Evolutionary conservation across 1,140 invertebrate species (phyloP), one percentile per base, ranked within the genome.

Genomic region (Bombus turneri): DNA sequence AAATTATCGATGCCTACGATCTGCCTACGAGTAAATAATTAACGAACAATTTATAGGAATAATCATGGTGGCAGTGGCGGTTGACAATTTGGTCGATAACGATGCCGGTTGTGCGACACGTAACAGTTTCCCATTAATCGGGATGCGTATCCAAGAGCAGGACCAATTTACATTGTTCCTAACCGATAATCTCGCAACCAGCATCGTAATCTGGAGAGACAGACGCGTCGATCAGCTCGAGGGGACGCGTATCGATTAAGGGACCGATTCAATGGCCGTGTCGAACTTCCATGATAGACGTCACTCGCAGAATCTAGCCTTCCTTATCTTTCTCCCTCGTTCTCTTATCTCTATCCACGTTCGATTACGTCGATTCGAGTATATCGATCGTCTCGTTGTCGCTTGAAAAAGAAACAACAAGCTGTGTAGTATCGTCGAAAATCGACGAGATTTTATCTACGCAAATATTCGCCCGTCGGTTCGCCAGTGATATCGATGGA

Each of bases 241-340:
- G 68, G 83, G 64, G 78, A 76, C 73, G 78, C 57, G 53, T 82
- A 89, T 89, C 87, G 88, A 89, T 89, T 86, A 81, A 75, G 83
- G 75, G 78, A 31, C 62, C 75, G 80, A 76, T 83, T 86, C 79
- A 83, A 88, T 86, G 43, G n/a, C 28, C n/a, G 74, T 39, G 66
- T 25, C 69, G 41, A 74, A 31, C 62, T 12, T 31, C 64, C 76
- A 75, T 69, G 79, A 86, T 86, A 83, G 57, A 88, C 62, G 83
- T 89, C 83, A 71, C n/a, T 78, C 25, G 64, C 87, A 85, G 72
- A 39, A 78, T 59, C 73, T 12, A 73, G 53, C 72, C 10, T 34
- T 15, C 8, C 43, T n/a, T 62, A n/a, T 81, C 47, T 73, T 25
- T 72, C 68, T 80, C 69, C 15, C 25, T 69, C 75, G 5, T 13